Base-by-base conservation (phyloP, 2,888 invertebrate species). In the Dinocampus coccinellae region DNA sequence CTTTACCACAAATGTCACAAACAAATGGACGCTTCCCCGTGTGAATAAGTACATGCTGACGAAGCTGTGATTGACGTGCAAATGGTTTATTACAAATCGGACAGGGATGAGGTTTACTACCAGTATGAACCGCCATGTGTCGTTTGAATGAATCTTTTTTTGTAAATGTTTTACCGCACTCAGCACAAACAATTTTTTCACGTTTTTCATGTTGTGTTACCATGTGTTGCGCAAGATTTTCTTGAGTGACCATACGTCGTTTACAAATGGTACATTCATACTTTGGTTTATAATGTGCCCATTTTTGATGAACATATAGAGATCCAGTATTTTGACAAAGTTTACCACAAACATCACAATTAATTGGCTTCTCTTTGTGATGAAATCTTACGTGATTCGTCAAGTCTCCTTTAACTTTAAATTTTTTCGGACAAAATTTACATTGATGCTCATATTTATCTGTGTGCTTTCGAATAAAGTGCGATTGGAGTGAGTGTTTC, bases 251-350 rank as follows among this genome's bases (percentile, higher is more conserved):
- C 87, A 87, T 87, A 0, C 87, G 80, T 9, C 87, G 74, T 36
- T 86, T 85, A 72, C 87, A 87, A 39, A 87, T 83, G n/a, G 80
- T 79, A 62, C 87, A 87, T 69, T 87, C 87, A 72, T 77, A 87
- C 66, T 87, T 85, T 1, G 87, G 87, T 58, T 87, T 87, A 71
- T 82, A 87, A 42, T 87, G 87, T 0, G 87, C 87, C 87, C 87
- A 87, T 36, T 87, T 87, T 61, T 85, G 84, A 62, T 87, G 87
- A 0, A 88, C 87, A 69, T 87, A 87, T 0, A 88, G 79, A 0
- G 87, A 87, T 24, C 87, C 86, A 20, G 83, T 84, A 69, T 87
- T 87, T 62, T 83, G 79, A 36, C 88, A 87, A 0, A 83, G 70
- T 63, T 87, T 87, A 0, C 87, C 87, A 64, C 88, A 88, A 0